Base-by-base conservation (phyloP, 2,888 invertebrate genomes). In the Agriotes lineatus region DNA sequence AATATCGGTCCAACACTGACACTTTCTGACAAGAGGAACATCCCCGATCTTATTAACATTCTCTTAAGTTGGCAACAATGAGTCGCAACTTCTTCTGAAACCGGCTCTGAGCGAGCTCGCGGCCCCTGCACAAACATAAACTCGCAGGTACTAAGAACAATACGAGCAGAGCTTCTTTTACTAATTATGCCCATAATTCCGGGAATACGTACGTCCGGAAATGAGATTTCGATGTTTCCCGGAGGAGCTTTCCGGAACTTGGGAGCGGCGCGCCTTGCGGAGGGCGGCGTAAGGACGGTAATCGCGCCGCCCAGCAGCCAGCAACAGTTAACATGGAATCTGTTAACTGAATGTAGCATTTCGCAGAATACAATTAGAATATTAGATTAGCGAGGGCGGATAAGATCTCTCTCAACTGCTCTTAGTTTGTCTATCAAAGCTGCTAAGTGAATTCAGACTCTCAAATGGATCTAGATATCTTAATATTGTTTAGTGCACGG, bases 321-420 rank as follows among this genome's bases (percentile, higher is more conserved):
- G 80, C 81, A 82, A 82, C 82, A 82, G 83, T 83, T 83, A 83
- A 82, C 82, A 80, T 78, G 79, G 81, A 83, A 84, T 82, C 83
- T 81, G 83, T 82, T 85, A 85, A 85, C 84, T 84, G 82, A 82
- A 83, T 80, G 83, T 81, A 82, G 81, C 84, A 83, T 84, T 83
- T 83, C 83, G 78, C 77, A 80, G 82, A 83, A 85, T 84, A 84
- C 84, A 85, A 85, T 85, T 85, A 85, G 84, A 85, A 85, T 85
- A 85, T 85, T 85, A 85, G 84, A 85, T 85, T 84, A 85, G 83
- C 80, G 79, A 75, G 69, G 69, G 75, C 72, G 77, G 82, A 81
- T 81, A 82, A 80, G 79, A 82, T 82, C 81, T 78, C 75, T 81
- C 80, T 76, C 72, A 70, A 75, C 72, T 75, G 75, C 77, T 77